These are phyloP conservation scores for Monoplex corrugatus DNA, from an alignment of 2,888 invertebrate genomes.

Conservation along the genomic window DNA sequence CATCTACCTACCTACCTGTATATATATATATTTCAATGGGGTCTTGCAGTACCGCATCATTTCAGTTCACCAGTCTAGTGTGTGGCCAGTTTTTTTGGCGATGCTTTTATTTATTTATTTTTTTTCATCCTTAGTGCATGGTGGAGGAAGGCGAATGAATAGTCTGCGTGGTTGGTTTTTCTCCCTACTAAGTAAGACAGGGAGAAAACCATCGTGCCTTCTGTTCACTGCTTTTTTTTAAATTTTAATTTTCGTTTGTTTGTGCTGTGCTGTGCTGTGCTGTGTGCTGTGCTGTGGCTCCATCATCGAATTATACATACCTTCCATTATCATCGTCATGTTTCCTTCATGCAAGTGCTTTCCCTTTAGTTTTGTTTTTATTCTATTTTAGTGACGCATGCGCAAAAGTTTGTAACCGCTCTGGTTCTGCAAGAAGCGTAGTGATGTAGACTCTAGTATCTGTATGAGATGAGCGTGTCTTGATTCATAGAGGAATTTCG, in stretches of 20 bases:
- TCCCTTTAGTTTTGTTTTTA: neutral
- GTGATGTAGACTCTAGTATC: too few relatives aligned
- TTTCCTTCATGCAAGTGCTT: neutral
- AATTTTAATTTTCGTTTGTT: neutral
- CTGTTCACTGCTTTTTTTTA: neutral
- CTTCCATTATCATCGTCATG: neutral
- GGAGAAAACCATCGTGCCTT: neutral
- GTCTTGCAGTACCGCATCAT: slow-evolving; percentile 47
- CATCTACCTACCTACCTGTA: slow-evolving; percentile 39
- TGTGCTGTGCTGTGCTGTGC: neutral
- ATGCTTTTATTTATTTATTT: slow-evolving; percentile 5
- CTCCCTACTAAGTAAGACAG: neutral
- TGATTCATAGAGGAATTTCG: too few relatives aligned
- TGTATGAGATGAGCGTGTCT: too few relatives aligned
- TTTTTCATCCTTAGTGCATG: neutral
- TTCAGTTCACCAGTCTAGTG: neutral
- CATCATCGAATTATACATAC: too few relatives aligned
- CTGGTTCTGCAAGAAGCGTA: neutral
- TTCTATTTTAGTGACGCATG: neutral
- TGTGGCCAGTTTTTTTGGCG: neutral
- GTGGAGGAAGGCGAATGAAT: neutral
- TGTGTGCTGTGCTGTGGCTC: neutral
- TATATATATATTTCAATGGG: neutral
- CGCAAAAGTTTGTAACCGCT: neutral
- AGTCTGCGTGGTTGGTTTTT: neutral